These are phyloP conservation scores for Calephelis virginiensis DNA, from an alignment of 1,140 invertebrate species.

Conservation along the genomic window DNA sequence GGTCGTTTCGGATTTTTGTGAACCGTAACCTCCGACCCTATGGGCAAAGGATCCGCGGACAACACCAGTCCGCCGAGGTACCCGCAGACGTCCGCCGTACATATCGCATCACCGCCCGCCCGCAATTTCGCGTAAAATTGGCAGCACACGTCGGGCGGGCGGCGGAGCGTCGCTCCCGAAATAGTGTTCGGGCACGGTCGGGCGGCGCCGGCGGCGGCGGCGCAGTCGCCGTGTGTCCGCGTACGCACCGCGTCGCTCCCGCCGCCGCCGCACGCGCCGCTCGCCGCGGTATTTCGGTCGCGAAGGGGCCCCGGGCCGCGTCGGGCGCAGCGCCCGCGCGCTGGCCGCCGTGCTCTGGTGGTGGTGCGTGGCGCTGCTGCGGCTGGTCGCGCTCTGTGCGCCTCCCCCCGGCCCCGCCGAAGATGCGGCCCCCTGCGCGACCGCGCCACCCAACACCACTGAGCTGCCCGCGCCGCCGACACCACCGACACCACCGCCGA, in stretches of 20 bases:
- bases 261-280: slow-evolving; percentile 48
- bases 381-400: slow-evolving; percentile 72
- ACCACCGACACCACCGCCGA: slow-evolving; percentile 37
- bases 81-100: slow-evolving; percentile 58
- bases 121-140: slow-evolving; percentile 78
- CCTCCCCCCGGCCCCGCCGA: slow-evolving; percentile 63
- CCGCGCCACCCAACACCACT: slow-evolving; percentile 61
- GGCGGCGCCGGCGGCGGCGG: slow-evolving; percentile 57
- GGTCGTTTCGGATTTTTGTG: slow-evolving; percentile 27
- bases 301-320: slow-evolving; percentile 68
- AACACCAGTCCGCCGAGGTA: slow-evolving; percentile 35
- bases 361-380: slow-evolving; percentile 76
- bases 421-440: slow-evolving; percentile 62
- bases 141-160: slow-evolving; percentile 70
- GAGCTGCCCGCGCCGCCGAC: slow-evolving; percentile 40
- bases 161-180: slow-evolving; percentile 73
- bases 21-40: slow-evolving; percentile 35
- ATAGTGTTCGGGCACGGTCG: slow-evolving; percentile 74
- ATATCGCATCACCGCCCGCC: slow-evolving; percentile 77
- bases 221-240: slow-evolving; percentile 71
- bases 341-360: slow-evolving; percentile 75
- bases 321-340: slow-evolving; percentile 71
- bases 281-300: slow-evolving; percentile 71
- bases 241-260: slow-evolving; percentile 69
- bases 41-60: slow-evolving; percentile 45